Evolutionary conservation across 2,797 vertebrate genomes (phyloP), one percentile per base, ranked within the genome.

Genomic region (Heliangelus exortis): DNA sequence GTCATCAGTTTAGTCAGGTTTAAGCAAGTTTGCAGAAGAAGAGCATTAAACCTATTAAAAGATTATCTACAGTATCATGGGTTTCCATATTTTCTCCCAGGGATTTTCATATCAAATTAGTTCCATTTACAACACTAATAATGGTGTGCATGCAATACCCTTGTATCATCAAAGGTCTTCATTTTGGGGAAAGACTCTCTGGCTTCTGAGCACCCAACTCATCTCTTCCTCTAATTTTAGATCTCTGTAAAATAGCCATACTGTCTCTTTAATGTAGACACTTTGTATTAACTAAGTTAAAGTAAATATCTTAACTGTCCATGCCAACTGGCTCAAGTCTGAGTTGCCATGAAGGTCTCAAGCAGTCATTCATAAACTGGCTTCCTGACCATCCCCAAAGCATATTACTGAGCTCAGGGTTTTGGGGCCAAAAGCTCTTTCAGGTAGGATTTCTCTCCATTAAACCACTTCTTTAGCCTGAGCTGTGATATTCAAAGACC

Each of bases 81-180:
- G 5, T 33, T 90, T 84, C 53, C 48, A 15, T 77, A 15, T 53
- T 78, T 57, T 21, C 17, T 73, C 2, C 0, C n/a, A 51, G 12
- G 41, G 50, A 57, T 34, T 87, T 77, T 85, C 1, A 0, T n/a
- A 65, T 45, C 33, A 67, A 57, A 67, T 67, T 54, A 50, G 8
- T 34, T 78, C 61, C 65, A 17, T 68, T 62, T 39, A 1, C 34
- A 79, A 72, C 12, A 18, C 9, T 12, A 51, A 55, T 21, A 73
- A 69, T 0, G 0, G 6, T 23, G 17, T 36, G 16, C 50, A 55
- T 29, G 28, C 6, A 3, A 75, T 26, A 14, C 28, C 18, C 9
- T 65, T 36, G 4, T 12, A 26, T 8, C 33, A 71, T 18, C 33
- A 50, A 14, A 8, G n/a, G 61, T 45, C 21, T 57, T 77, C 26